Evolutionary conservation across 2,888 invertebrate species (phyloP), one percentile per base, ranked within the genome.

Genomic region (Alcis repandata): DNA sequence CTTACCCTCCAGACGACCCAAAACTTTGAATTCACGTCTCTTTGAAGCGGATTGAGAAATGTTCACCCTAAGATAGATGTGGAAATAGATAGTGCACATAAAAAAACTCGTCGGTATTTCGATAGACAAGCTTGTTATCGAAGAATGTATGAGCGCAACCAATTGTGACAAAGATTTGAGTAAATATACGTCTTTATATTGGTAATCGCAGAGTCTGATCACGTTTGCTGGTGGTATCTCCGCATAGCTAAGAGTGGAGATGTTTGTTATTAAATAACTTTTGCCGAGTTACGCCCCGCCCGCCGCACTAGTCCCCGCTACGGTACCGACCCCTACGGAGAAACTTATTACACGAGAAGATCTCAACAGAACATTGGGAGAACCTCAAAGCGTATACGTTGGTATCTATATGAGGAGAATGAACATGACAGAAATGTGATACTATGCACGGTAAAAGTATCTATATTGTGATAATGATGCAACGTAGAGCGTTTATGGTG

Each of bases 181-280:
- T 6, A 46, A 45, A 57, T 63, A 62, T 51, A 67, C 48, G 15
- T 38, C 51, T 59, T 63, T 49, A 64, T 65, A 63, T 63, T 69
- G 66, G 68, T 63, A 59, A 65, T 64, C 49, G 66, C 66, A 73
- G 65, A 83, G 76, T 77, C 80, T 70, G 77, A 77, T 82, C 85
- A 84, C 82, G 82, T 63, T 61, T 63, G 59, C 58, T 74, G 73
- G 73, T 73, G 64, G 68, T 69, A 69, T 69, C 73, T 75, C 71
- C 74, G 79, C 75, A 78, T 78, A 74, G 76, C 76, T 68, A 76
- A 79, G 74, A 81, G 82, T 75, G 80, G 84, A 84, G 85, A 86
- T 87, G 82, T 86, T 87, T 86, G 84, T 88, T 91, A 90, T 91
- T 91, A 89, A 91, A 91, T 91, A 91, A 91, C 86, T 91, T 91